These are phyloP conservation scores for Drosophila mojavensis DNA, from an alignment of 1,140 invertebrate species.

Conservation along the genomic window DNA sequence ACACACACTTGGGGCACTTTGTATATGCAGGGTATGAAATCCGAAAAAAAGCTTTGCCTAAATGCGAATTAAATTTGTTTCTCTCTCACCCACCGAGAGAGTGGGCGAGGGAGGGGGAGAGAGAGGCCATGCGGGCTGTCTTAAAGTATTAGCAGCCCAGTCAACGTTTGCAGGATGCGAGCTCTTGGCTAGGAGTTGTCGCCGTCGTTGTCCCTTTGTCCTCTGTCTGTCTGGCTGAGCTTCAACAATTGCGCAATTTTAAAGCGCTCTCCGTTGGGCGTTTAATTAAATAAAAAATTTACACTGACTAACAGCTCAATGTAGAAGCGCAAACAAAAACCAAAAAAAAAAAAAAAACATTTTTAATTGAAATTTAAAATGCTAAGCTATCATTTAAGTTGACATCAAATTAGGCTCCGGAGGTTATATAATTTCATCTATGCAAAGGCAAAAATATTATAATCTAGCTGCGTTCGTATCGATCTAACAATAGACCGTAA, in stretches of 20 bases:
- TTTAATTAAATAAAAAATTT: constrained; percentile 70
- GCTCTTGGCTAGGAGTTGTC: neutral
- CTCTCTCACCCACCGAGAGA: constrained; percentile 4
- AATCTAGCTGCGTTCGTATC: constrained; percentile 15
- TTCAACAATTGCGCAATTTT: constrained; percentile 65
- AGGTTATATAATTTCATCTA: neutral
- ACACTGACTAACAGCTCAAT: constrained; percentile 42
- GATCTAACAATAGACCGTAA: constrained; percentile 30
- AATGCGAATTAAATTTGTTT: constrained; percentile 80
- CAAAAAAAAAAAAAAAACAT: neutral
- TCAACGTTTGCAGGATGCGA: constrained; percentile 18
- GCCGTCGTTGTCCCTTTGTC: no score
- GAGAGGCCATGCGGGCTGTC: constrained; percentile 56
- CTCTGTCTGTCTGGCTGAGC: constrained; percentile 43
- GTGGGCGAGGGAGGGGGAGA: neutral
- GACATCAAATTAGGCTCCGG: neutral
- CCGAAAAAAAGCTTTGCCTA: constrained; percentile 50
- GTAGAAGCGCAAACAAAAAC: neutral
- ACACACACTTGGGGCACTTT: neutral
- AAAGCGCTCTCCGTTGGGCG: constrained; percentile 52
- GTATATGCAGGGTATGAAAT: constrained; percentile 5
- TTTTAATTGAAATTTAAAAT: constrained; percentile 35
- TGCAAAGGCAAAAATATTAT: no score
- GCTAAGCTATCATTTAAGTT: neutral
- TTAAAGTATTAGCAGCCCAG: constrained; percentile 79